Percentiles rank a stretch among this genome's conserved stretches.
Conservation (phyloP, 1,140 invertebrate species). For the Polyergus mexicanus region DNA sequence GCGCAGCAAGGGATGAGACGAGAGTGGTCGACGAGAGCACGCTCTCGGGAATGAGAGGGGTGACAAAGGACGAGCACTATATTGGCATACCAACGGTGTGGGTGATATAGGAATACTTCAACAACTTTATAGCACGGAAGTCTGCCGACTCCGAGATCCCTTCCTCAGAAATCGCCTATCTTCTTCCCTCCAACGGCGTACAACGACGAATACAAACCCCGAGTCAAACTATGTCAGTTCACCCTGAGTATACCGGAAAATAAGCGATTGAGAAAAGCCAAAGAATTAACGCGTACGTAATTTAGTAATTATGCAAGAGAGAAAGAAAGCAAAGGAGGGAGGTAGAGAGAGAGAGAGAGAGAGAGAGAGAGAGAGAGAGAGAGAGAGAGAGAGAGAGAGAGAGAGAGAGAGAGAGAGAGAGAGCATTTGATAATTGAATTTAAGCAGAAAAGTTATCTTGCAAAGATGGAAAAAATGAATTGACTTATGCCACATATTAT, state of each 20-base stretch:
- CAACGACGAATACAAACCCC: conserved; percentile 28
- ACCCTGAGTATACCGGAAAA: neutral
- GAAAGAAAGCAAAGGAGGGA: too few relatives aligned
- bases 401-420: too few relatives aligned
- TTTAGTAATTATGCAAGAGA: too few relatives aligned
- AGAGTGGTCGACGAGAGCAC: conserved; percentile 71
- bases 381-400: too few relatives aligned
- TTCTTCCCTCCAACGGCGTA: neutral
- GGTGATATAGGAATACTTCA: conserved; percentile 85
- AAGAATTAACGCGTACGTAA: neutral
- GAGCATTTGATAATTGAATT: neutral
- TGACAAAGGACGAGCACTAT: conserved; percentile 82
- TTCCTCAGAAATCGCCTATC: conserved; percentile 36
- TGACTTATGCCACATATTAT: neutral
- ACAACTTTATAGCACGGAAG: conserved; percentile 78
- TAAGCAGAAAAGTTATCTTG: neutral
- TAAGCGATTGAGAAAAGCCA: neutral
- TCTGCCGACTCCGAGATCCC: conserved; percentile 48
- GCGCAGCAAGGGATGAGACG: conserved; percentile 73
- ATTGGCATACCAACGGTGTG: conserved; percentile 84
- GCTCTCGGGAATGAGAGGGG: conserved; percentile 72
- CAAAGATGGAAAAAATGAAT: neutral
- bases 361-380: too few relatives aligned
- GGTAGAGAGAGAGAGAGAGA: too few relatives aligned
- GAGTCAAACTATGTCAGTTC: neutral